Base-by-base conservation (phyloP, 1,140 invertebrate genomes). In the Heliothis virescens region DNA sequence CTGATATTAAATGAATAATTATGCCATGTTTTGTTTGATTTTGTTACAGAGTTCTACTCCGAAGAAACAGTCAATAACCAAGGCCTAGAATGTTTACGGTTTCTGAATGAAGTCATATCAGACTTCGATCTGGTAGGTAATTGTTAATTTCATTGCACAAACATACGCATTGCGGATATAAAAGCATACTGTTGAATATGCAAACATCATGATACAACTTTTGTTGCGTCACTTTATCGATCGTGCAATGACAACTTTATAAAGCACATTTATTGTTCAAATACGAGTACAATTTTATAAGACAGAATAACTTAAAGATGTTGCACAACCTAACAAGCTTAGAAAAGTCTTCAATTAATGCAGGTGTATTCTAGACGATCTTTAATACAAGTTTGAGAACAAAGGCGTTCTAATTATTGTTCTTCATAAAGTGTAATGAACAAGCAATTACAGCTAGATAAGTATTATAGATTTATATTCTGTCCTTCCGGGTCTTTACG, bases 101-200 rank as follows among this genome's bases (percentile, higher is more conserved):
- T 99, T 92, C 96, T 99, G 16, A 99, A 99, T 92, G 99, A 99
- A 96, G 98, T 99, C 77, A 99, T 99, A 87, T 99, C 98, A 0
- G 99, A 99, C 95, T 99, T 99, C 94, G 99, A 99, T 96, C 97
- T 98, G 83, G 98, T 98, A 95, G 96, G 96, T 96, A 87, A 80
- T 87, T 53, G 79, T 71, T 80, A 15, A 57, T 52, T 53, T 52
- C 4, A 57, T 15, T 29, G 34, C 59, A 59, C 69, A 57, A 12
- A 29, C 50, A 57, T 55, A 41, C 41, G 15, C 55, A 53, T 57
- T 72, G 21, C 34, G 26, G 11, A n/a, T 48, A 29, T 67, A 50
- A 50, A 26, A 50, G n/a, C 2, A 12, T 50, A n/a, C 12, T 41
- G 47, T 50, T 50, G 15, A 55, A 55, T 41, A 41, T 41, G 34